Conservation (phyloP, 2,797 vertebrate genomes). For the Rhinogobio ventralis region DNA sequence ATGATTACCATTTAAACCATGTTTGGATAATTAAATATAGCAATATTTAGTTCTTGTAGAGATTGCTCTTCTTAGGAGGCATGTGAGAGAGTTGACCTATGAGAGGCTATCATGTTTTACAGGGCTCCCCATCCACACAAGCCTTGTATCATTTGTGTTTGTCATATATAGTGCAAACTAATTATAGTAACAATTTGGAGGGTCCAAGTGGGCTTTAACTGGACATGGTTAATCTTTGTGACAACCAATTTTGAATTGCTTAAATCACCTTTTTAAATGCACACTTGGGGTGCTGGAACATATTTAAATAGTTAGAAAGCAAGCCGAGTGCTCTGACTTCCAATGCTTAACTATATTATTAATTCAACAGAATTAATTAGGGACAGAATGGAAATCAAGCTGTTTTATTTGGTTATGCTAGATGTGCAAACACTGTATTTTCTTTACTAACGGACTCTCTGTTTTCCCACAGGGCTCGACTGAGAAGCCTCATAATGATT, state of each 20-base stretch:
- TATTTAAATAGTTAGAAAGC: neutral
- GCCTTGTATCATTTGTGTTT: conserved; percentile 13
- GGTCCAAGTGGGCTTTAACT: neutral
- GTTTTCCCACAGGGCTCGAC: conserved; percentile 79
- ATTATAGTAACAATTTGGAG: conserved; percentile 6
- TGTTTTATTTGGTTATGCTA: neutral
- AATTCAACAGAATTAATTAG: no score
- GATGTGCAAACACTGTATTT: neutral
- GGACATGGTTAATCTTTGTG: neutral
- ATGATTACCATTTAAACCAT: neutral
- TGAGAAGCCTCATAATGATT: conserved; percentile 94
- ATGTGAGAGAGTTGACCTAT: neutral
- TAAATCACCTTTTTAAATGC: neutral
- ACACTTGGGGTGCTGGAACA: neutral
- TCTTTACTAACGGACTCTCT: conserved; percentile 4
- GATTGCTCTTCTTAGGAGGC: conserved; percentile 11
- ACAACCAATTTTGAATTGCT: neutral
- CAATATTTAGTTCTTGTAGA: neutral
- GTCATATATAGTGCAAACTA: conserved; percentile 32
- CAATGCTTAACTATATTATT: neutral
- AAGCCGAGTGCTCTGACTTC: neutral
- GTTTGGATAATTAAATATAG: neutral
- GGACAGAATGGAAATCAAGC: neutral
- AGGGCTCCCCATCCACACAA: neutral
- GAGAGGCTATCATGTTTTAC: conserved; percentile 41